Conservation (phyloP, 2,888 invertebrate species). For the Pachydiplax longipennis region DNA sequence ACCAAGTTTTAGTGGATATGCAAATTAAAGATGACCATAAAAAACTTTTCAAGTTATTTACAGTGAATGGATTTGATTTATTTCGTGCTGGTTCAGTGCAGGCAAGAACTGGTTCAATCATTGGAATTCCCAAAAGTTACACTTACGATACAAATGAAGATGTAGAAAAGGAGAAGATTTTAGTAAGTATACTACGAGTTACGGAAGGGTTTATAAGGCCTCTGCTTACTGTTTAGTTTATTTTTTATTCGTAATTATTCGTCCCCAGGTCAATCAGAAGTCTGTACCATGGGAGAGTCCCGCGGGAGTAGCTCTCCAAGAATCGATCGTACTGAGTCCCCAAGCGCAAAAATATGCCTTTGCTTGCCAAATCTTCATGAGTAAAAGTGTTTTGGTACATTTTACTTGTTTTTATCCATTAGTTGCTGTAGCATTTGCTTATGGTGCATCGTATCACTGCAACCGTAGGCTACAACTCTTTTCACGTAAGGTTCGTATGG, state of each 20-base stretch:
- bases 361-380: slow-evolving; percentile 74
- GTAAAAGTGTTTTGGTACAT: slow-evolving; percentile 67
- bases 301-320: slow-evolving; percentile 68
- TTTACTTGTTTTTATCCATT: slow-evolving; percentile 66
- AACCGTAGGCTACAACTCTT: slow-evolving; percentile 67
- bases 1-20: slow-evolving; percentile 68
- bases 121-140: slow-evolving; percentile 81
- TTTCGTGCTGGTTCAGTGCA: slow-evolving; percentile 70
- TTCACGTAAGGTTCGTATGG: slow-evolving; percentile 62
- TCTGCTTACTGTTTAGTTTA: background rate
- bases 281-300: slow-evolving; percentile 71
- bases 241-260: background rate
- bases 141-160: slow-evolving; percentile 65
- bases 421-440: slow-evolving; percentile 62
- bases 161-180: slow-evolving; percentile 67
- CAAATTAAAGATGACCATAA: slow-evolving; percentile 63
- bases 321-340: slow-evolving; percentile 76
- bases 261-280: slow-evolving; percentile 67
- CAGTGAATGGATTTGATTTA: slow-evolving; percentile 76
- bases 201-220: background rate
- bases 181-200: slow-evolving; percentile 57
- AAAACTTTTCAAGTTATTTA: slow-evolving; percentile 70
- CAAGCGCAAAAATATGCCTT: slow-evolving; percentile 82
- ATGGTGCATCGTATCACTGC: slow-evolving; percentile 63
- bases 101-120: slow-evolving; percentile 66